phyloP scores from a whole-genome alignment of 2,888 invertebrate genomes.

The Hypercompe scribonia region DNA sequence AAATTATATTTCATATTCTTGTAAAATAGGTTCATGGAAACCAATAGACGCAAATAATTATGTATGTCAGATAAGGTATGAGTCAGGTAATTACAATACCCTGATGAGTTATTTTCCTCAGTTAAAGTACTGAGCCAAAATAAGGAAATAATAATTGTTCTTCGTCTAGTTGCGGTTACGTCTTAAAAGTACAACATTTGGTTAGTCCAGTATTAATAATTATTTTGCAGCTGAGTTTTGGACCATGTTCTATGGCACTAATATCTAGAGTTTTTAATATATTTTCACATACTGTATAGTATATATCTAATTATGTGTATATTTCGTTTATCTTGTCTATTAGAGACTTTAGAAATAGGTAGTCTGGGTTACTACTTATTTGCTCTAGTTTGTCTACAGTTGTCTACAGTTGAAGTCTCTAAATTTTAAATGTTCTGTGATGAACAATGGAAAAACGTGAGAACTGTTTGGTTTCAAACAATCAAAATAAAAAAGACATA shows the following conservation, averaged over 20 bases:
- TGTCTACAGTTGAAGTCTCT: not conserved
- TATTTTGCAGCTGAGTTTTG: not conserved
- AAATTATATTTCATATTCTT: not conserved
- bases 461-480: not conserved
- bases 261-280: not conserved
- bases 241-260: not conserved
- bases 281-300: no score
- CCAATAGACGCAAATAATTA: not conserved
- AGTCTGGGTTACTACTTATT: not conserved
- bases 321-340: no score
- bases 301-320: no score
- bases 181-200: not conserved
- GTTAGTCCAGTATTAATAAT: not conserved
- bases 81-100: not conserved
- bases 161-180: not conserved
- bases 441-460: not conserved
- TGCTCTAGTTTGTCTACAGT: not conserved
- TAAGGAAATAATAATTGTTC: not conserved
- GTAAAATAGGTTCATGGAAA: not conserved
- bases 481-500: not conserved
- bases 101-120: not conserved
- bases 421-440: not conserved
- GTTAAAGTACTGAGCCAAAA: not conserved
- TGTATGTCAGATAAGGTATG: slow-evolving; percentile 1
- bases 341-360: no score